Base-by-base conservation (phyloP, 2,888 invertebrate genomes). In the Dasypolia templi region DNA sequence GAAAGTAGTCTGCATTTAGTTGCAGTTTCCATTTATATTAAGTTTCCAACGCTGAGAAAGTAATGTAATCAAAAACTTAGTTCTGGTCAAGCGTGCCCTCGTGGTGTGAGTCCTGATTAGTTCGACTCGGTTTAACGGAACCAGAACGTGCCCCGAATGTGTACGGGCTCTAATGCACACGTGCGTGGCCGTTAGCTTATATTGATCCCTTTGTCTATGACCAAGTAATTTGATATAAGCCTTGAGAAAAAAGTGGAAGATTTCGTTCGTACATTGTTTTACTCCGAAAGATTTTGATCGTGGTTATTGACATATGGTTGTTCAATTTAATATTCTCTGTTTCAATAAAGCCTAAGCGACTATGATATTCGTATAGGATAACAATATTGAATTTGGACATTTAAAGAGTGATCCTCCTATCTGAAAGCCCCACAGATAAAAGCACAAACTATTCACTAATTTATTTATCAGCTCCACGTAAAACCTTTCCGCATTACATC, bases 61-160 rank as follows among this genome's bases (percentile, higher is more conserved):
- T 81, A 80, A 79, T 82, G 68, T 71, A 84, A 86, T 86, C 87
- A 82, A 81, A 79, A 87, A 84, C 82, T 81, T 82, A 72, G 86
- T 82, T 77, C 74, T 82, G 81, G 68, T 83, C 77, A 83, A 83
- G 66, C 79, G 58, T 70, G 70, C 29, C 53, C 72, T 44, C 66
- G 67, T 78, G 67, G 70, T 75, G 77, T 70, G 82, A 86, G 79
- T 83, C 83, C 85, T 89, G 89, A 89, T 90, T 88, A 89, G 88
- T 88, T 89, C 68, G 81, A 81, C 78, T 82, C 81, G 72, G 85
- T 88, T 82, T 83, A 85, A 86, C 84, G 76, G 72, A 77, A 74
- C 67, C 29, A 49, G 79, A 83, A 84, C 89, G 88, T 87, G 90
- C 72, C 46, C 72, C 35, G 92, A 91, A 91, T 92, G 83, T 79